These are phyloP conservation scores for Pangasius macronema DNA, from an alignment of 2,797 vertebrate genomes.

Conservation along the genomic window DNA sequence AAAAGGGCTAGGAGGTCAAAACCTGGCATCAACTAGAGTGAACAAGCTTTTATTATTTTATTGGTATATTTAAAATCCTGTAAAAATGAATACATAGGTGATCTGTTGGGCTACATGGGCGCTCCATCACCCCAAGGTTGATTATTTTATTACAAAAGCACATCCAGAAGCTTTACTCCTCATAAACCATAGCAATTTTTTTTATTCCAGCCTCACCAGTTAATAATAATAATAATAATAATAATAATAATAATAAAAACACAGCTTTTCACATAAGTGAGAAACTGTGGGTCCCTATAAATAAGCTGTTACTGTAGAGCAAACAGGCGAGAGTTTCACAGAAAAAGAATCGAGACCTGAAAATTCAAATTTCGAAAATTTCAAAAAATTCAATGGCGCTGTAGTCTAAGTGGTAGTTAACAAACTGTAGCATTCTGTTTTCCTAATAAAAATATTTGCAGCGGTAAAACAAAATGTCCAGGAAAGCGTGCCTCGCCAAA, in stretches of 20 bases:
- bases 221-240: background rate
- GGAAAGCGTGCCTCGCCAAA: background rate
- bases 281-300: background rate
- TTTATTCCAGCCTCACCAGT: background rate
- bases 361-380: too few species aligned
- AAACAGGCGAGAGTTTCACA: background rate
- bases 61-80: background rate
- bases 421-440: background rate
- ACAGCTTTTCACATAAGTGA: background rate
- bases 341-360: background rate
- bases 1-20: background rate
- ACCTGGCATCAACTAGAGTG: background rate
- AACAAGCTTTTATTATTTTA: background rate
- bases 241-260: background rate
- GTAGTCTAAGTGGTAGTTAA: background rate
- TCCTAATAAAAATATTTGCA: background rate
- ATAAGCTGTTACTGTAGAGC: background rate
- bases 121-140: background rate
- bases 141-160: too few species aligned
- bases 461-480: background rate
- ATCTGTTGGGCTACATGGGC: background rate
- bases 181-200: too few species aligned
- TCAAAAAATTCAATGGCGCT: too few species aligned
- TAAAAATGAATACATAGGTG: background rate
- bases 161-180: too few species aligned